Evolutionary conservation across 2,797 vertebrate genomes (phyloP), one percentile per base, ranked within the genome.

Genomic region (Taenioides sp.): DNA sequence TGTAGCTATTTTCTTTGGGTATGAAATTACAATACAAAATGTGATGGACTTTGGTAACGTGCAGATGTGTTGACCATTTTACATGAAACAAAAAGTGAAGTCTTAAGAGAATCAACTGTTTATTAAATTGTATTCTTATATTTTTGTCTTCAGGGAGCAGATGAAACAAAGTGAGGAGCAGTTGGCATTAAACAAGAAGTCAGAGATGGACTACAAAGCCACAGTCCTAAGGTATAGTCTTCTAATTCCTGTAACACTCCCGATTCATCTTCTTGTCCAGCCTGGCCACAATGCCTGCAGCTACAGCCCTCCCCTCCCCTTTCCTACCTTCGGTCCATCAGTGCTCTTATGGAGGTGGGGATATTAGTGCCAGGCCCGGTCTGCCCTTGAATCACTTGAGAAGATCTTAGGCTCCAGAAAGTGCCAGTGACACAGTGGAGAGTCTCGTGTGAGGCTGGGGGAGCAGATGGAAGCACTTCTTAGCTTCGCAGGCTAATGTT

Each of bases 381-480:
- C 84, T 77, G 69, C 75, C 84, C 77, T 72, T 73, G 63, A 80
- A 89, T 85, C 77, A 85, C 65, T 73, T 71, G 67, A 80, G 80
- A 71, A 84, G 85, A 88, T 90, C 84, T 85, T 79, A 89, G 80
- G 79, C 77, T 77, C 69, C 65, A 70, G 67, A 83, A 91, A 90
- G 84, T 87, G 76, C 70, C 85, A 78, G 72, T 82, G 81, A 91
- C 85, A 86, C 80, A 74, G 73, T 73, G 65, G 76, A 82, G 74
- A 89, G 78, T 88, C 86, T 86, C 52, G 71, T 84, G 81, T 86
- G 85, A 89, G 85, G 80, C 77, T 79, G 81, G 76, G 6, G 71
- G 78, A 80, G 82, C 91, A 91, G 89, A 92, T 91, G 90, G 90
- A 90, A 91, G 85, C 85, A 88, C 84, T 92, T 91, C 77, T 80